Conservation (phyloP, 2,888 invertebrate species). For the Andrena bicolor region DNA sequence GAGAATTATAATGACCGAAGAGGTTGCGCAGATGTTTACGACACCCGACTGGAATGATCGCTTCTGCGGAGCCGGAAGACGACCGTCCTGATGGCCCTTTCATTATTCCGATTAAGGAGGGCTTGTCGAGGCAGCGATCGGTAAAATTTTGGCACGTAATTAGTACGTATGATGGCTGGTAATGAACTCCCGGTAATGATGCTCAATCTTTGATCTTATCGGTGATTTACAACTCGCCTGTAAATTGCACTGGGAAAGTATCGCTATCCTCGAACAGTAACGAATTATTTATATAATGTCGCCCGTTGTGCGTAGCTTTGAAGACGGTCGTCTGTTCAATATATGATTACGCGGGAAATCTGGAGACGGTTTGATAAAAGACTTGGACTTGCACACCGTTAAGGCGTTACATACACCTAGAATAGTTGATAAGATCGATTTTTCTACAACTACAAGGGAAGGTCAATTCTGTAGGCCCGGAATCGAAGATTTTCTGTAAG, state of each 20-base stretch:
- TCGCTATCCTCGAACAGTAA: not conserved
- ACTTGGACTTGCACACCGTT: too few relatives aligned
- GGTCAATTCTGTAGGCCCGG: too few relatives aligned
- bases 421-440: too few relatives aligned
- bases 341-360: too few relatives aligned
- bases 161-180: constrained; percentile 38
- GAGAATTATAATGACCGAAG: constrained; percentile 64
- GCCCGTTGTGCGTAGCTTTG: not conserved
- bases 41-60: constrained; percentile 44
- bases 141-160: constrained; percentile 52
- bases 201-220: constrained; percentile 29
- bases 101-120: constrained; percentile 65
- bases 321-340: too few relatives aligned
- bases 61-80: constrained; percentile 56
- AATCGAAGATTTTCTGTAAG: too few relatives aligned
- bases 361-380: too few relatives aligned
- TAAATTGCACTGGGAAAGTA: not conserved
- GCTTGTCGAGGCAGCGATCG: constrained; percentile 20
- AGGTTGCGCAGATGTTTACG: constrained; percentile 54
- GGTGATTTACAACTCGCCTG: not conserved
- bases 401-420: too few relatives aligned
- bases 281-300: constrained; percentile 4
- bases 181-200: constrained; percentile 36
- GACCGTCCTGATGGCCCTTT: constrained; percentile 65
- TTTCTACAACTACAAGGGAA: too few relatives aligned